Evolutionary conservation across 2,888 invertebrate genomes (phyloP).

Genomic region (Lycophotia porphyrea): DNA sequence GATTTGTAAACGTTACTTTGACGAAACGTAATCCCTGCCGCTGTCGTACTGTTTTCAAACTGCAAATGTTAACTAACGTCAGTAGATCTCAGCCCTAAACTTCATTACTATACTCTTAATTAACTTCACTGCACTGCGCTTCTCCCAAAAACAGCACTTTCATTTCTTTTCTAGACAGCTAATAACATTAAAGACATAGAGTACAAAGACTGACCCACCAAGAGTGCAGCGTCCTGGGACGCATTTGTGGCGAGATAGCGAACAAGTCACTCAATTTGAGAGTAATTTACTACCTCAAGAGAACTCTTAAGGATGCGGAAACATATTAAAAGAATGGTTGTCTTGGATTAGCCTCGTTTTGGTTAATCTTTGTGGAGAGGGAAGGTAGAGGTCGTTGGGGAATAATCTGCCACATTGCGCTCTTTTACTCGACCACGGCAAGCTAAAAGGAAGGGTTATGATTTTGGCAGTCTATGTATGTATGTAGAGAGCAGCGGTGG

Average conservation of each 20-base stretch:
- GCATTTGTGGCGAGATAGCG: slow-evolving; percentile 41
- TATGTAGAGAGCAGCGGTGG: too few relatives aligned
- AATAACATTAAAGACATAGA: slow-evolving; percentile 42
- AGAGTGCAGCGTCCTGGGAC: slow-evolving; percentile 55
- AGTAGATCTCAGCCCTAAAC: neutral
- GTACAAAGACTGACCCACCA: slow-evolving; percentile 15
- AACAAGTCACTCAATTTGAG: slow-evolving; percentile 63
- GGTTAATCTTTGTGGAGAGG: slow-evolving; percentile 11
- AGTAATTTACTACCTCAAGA: slow-evolving; percentile 40
- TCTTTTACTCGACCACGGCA: neutral
- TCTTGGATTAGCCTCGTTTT: slow-evolving; percentile 24
- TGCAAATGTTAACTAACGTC: neutral
- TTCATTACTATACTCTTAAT: neutral
- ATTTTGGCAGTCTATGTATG: too few relatives aligned
- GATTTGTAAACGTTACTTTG: neutral
- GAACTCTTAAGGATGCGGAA: slow-evolving; percentile 33
- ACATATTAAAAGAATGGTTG: slow-evolving; percentile 36
- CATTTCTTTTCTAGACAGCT: slow-evolving; percentile 29
- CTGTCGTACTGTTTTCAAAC: neutral
- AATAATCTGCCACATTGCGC: neutral
- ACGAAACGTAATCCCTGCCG: neutral
- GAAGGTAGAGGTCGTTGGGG: neutral
- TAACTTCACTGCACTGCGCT: slow-evolving; percentile 1
- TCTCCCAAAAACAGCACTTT: slow-evolving; percentile 3
- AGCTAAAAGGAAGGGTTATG: too few relatives aligned